These are phyloP conservation scores for Scylla paramamosain DNA, from an alignment of 1,140 invertebrate species.

Conservation along the genomic window DNA sequence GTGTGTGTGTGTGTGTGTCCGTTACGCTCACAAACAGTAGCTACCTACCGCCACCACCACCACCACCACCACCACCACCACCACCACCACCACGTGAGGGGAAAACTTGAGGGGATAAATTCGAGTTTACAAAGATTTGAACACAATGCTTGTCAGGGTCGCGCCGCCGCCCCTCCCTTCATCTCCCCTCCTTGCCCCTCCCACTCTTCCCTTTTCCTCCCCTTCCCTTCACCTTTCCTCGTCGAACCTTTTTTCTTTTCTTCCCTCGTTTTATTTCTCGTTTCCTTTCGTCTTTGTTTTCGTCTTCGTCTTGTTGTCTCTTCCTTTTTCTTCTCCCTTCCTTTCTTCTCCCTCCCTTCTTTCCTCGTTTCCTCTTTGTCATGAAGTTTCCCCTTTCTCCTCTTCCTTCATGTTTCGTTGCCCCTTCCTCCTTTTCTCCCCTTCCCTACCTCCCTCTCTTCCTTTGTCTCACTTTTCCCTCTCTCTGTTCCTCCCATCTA, in stretches of 20 bases:
- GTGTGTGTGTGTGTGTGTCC: background rate
- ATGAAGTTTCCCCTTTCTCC: background rate
- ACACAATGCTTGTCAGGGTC: conserved; percentile 11
- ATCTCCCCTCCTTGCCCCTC: background rate
- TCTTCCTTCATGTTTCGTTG: background rate
- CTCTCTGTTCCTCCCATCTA: background rate
- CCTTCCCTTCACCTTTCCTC: background rate
- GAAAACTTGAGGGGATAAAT: background rate
- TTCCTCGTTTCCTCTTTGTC: background rate
- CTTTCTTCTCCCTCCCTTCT: background rate
- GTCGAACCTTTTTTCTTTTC: background rate
- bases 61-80: too few relatives aligned
- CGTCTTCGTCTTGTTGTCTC: background rate
- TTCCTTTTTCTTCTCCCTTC: background rate
- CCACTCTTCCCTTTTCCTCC: background rate
- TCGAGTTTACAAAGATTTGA: background rate
- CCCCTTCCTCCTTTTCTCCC: background rate
- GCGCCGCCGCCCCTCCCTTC: background rate
- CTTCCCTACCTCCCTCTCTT: background rate
- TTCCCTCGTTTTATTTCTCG: background rate
- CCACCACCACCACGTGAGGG: background rate
- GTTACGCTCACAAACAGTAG: background rate
- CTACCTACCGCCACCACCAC: too few relatives aligned
- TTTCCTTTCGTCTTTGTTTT: background rate
- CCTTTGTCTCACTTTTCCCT: background rate